Conservation (phyloP, 2,113 vertebrate genomes). For the Todiramphus chloris region DNA sequence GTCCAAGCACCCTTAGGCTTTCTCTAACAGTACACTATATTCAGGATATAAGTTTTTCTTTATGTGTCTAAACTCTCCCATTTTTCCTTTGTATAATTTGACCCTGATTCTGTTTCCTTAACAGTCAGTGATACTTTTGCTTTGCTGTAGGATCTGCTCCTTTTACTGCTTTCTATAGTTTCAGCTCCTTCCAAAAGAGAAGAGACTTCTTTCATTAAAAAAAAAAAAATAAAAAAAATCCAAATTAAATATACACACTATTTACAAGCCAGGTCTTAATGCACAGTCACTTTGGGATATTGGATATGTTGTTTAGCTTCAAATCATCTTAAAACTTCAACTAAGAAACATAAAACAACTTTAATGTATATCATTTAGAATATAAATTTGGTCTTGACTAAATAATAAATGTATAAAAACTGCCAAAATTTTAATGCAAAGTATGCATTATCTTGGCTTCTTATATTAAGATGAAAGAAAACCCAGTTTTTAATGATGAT, state of each 20-base stretch:
- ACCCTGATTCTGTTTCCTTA: not conserved
- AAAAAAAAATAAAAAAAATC: not conserved
- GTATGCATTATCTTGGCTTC: constrained; percentile 20
- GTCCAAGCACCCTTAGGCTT: not conserved
- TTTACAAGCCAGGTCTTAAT: not conserved
- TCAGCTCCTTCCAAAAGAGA: not conserved
- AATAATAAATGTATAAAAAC: not conserved
- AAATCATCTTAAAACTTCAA: constrained; percentile 5
- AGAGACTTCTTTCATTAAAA: not conserved
- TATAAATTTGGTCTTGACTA: constrained; percentile 34
- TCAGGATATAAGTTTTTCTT: not conserved
- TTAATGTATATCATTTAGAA: constrained; percentile 9
- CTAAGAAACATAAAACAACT: constrained; percentile 35
- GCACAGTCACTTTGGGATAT: not conserved
- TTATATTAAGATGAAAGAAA: constrained; percentile 24
- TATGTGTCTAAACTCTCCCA: not conserved
- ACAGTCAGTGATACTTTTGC: not conserved
- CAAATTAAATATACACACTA: not conserved
- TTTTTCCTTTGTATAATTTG: not conserved
- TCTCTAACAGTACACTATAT: not conserved
- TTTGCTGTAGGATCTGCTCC: not conserved
- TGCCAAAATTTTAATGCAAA: not conserved
- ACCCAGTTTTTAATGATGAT: constrained; percentile 13
- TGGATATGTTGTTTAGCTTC: constrained; percentile 31
- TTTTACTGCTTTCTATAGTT: not conserved